Conservation (phyloP, 2,113 vertebrate species). For the Anseranas semipalmata region DNA sequence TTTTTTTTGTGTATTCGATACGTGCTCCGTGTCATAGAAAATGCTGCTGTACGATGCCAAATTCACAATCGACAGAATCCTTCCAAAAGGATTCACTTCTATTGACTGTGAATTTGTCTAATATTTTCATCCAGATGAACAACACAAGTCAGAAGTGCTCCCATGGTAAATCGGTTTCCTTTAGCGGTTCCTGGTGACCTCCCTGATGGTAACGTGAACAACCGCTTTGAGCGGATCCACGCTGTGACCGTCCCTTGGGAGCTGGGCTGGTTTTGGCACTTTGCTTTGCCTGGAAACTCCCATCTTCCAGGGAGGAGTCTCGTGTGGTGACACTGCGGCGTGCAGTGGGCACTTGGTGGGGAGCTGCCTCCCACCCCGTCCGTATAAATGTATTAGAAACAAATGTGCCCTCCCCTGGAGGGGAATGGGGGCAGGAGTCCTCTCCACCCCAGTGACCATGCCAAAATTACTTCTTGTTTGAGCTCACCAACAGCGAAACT, state of each 20-base stretch:
- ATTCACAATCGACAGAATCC: not conserved
- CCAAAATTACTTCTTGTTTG: not conserved
- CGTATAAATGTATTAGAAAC: not conserved
- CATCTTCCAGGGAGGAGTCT: not conserved
- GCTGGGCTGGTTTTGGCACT: not conserved
- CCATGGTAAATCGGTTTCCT: not conserved
- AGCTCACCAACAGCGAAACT: not conserved
- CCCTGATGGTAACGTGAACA: not conserved
- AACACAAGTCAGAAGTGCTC: not conserved
- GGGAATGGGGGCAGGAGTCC: fast-evolving
- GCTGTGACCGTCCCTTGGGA: not conserved
- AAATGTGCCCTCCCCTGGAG: not conserved
- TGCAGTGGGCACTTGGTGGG: not conserved
- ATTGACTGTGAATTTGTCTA: not conserved
- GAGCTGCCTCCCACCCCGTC: not conserved
- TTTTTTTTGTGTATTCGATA: not conserved
- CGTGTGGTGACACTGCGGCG: not conserved
- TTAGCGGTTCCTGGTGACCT: not conserved
- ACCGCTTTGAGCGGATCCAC: fast-evolving
- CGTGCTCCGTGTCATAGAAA: not conserved
- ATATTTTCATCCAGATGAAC: not conserved
- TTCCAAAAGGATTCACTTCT: not conserved
- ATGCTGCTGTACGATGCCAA: fast-evolving
- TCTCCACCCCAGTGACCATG: not conserved
- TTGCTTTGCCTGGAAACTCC: not conserved